Percentiles rank a stretch among this genome's conserved stretches.
phyloP scores from a whole-genome alignment of 2,888 invertebrate species.

The Cactoblastis cactorum region DNA sequence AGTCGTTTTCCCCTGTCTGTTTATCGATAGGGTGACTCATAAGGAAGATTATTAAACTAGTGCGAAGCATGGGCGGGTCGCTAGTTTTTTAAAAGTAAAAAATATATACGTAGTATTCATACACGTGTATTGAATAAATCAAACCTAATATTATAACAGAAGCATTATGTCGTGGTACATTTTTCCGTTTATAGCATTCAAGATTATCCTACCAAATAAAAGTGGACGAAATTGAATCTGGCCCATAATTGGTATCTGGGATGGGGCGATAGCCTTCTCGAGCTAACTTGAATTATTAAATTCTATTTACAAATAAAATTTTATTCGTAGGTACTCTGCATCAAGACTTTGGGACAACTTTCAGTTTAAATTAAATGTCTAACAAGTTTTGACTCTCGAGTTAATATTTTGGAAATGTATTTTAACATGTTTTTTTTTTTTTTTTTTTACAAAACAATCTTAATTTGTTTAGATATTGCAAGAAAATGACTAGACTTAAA shows the following conservation, averaged over 20 bases:
- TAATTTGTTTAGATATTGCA: too few relatives aligned
- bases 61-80: too few relatives aligned
- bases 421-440: too few relatives aligned
- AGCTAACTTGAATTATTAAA: constrained; percentile 20
- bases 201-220: constrained; percentile 46
- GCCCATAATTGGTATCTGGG: constrained; percentile 32
- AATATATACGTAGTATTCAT: background rate
- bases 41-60: too few relatives aligned
- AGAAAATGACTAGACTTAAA: too few relatives aligned
- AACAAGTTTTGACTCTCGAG: background rate
- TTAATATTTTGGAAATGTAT: background rate
- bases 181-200: constrained; percentile 40
- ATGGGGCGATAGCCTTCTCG: constrained; percentile 14
- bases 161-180: constrained; percentile 31
- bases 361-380: background rate
- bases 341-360: background rate
- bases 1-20: too few relatives aligned
- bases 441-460: too few relatives aligned
- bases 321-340: constrained; percentile 17
- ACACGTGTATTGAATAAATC: constrained; percentile 17
- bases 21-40: too few relatives aligned
- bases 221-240: constrained; percentile 45
- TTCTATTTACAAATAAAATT: constrained; percentile 16
- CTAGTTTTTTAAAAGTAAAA: too few relatives aligned
- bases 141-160: constrained; percentile 25